Evolutionary conservation across 1,140 invertebrate species (phyloP), one percentile per base, ranked within the genome.

Genomic region (Drosophila auraria): DNA sequence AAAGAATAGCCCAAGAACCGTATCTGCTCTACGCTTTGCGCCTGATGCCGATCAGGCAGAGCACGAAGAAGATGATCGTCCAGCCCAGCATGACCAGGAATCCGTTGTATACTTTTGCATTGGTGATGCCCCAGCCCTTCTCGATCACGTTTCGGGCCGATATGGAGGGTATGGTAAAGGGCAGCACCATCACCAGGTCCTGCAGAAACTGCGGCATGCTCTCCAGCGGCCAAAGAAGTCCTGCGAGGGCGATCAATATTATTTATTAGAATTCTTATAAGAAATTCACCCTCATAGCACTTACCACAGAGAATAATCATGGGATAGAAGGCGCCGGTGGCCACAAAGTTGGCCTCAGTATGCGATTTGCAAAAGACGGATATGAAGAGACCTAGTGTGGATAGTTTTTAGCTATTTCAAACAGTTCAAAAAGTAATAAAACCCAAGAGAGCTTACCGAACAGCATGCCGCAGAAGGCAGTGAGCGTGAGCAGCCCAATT

Each of bases 161-260:
- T 54, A 94, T 94, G 0, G 95, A 94, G 2, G 96, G 95, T 33
- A 96, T 82, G 5, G 96, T 96, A 72, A 96, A 96, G 1, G 96
- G 96, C 1, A 96, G 90, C 0, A 91, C 84, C 9, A 94, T 91
- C 0, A 96, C 95, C 17, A 96, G 53, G 62, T 94, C 94, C 25
- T 94, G 92, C 1, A 97, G 87, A 1, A 91, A 80, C 15, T 77
- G 73, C 2, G 95, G 95, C 95, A 96, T 96, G 8, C 95, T 95
- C 92, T 98, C 97, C n/a, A 97, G 76, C 0, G 98, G 98, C 98
- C 98, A 99, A 17, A 98, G 94, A n/a, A 97, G 95, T 75, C 97
- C 97, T 97, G 93, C 84, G 69, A 33, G 15, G 20, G 69, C 5
- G 17, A n/a, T 25, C 4, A 47, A 64, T 7, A 14, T 2, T 45